Evolutionary conservation across 2,113 vertebrate species (phyloP).

Genomic region (Addax nasomaculatus): DNA sequence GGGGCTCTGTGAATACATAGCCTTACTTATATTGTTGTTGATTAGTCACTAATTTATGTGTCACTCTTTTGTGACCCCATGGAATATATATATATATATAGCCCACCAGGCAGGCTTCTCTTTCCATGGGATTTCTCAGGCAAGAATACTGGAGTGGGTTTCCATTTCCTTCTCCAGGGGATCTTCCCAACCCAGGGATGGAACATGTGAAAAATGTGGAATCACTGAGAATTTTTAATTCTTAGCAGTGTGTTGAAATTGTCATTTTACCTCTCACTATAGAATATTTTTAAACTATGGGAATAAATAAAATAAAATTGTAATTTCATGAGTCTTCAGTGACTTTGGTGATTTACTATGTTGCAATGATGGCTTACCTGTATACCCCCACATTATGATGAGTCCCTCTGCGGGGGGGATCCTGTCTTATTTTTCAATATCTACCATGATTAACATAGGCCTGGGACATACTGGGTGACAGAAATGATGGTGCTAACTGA

Average conservation of each 20-base stretch:
- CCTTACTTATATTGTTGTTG: background rate
- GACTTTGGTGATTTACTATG: background rate
- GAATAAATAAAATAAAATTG: background rate
- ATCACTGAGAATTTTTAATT: background rate
- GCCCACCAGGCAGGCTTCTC: background rate
- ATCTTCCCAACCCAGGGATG: background rate
- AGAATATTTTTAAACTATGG: background rate
- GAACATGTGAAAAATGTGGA: background rate
- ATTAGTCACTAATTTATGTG: background rate
- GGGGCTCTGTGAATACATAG: background rate
- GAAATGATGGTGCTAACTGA: background rate
- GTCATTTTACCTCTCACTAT: background rate
- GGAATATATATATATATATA: background rate
- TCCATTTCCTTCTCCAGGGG: background rate
- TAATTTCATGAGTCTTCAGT: background rate
- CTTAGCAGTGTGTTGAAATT: background rate
- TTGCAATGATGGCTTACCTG: background rate
- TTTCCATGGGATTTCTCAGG: background rate
- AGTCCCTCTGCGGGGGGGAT: background rate
- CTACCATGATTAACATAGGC: background rate
- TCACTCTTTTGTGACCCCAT: background rate
- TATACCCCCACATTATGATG: background rate
- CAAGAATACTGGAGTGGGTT: background rate
- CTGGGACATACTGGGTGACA: background rate
- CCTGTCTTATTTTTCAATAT: background rate